Conservation (phyloP, 2,888 invertebrate species). For the Seira ritae region DNA sequence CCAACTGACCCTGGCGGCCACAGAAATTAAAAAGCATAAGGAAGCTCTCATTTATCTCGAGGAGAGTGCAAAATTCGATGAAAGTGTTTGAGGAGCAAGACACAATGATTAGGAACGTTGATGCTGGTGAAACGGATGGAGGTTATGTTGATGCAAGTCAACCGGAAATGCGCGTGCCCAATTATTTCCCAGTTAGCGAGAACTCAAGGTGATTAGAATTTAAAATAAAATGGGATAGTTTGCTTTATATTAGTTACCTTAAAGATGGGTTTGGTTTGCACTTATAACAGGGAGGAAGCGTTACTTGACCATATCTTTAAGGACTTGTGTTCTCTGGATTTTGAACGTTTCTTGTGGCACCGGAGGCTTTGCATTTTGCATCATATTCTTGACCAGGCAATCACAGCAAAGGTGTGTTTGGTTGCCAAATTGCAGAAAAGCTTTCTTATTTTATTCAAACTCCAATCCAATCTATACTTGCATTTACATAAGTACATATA, state of each 20-base stretch:
- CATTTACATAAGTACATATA: not conserved
- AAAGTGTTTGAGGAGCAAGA: too few relatives aligned
- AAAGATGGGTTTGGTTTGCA: too few relatives aligned
- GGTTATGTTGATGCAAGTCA: conserved; percentile 27
- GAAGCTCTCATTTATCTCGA: conserved; percentile 15
- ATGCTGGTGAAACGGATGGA: conserved; percentile 53
- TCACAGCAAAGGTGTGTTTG: too few relatives aligned
- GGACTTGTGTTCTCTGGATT: conserved; percentile 67
- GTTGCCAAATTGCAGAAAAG: too few relatives aligned
- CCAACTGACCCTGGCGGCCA: conserved; percentile 74
- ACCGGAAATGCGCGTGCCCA: conserved; percentile 61
- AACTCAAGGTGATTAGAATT: conserved; percentile 66
- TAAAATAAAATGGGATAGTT: too few relatives aligned
- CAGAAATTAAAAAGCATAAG: conserved; percentile 66
- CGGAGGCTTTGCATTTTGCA: conserved; percentile 44
- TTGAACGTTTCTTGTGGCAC: conserved; percentile 66
- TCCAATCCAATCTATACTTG: not conserved
- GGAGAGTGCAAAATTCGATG: conserved; percentile 45
- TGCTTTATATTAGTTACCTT: too few relatives aligned
- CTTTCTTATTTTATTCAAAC: not conserved
- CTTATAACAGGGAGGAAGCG: conserved; percentile 59
- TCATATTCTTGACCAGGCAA: too few relatives aligned
- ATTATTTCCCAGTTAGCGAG: conserved; percentile 64
- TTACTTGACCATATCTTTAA: conserved; percentile 67
- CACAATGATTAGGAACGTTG: conserved; percentile 41